These are phyloP conservation scores for mouse (Mus musculus) DNA, from an alignment of 2,113 vertebrate genomes.

Conservation along the genomic window GRCm39 chr10:39101501-39102000, in stretches of 20 bases:
- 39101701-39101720: background rate
- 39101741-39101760: background rate
- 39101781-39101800: background rate
- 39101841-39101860: background rate
- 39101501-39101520: too few species aligned
- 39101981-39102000: background rate
- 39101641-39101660: too few species aligned
- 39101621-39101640: too few species aligned
- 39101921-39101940: background rate
- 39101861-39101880: background rate
- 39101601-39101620: too few species aligned
- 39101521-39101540: too few species aligned
- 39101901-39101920: background rate
- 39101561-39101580: too few species aligned
- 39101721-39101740: background rate
- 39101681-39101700: too few species aligned
- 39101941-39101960: background rate
- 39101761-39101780: background rate
- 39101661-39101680: too few species aligned
- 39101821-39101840: background rate
- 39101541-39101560: too few species aligned
- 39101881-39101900: background rate
- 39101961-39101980: background rate
- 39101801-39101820: conserved; percentile 4
- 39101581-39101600: too few species aligned